Evolutionary conservation across 2,113 vertebrate species (phyloP).

Genomic region (Mobula hypostoma): DNA sequence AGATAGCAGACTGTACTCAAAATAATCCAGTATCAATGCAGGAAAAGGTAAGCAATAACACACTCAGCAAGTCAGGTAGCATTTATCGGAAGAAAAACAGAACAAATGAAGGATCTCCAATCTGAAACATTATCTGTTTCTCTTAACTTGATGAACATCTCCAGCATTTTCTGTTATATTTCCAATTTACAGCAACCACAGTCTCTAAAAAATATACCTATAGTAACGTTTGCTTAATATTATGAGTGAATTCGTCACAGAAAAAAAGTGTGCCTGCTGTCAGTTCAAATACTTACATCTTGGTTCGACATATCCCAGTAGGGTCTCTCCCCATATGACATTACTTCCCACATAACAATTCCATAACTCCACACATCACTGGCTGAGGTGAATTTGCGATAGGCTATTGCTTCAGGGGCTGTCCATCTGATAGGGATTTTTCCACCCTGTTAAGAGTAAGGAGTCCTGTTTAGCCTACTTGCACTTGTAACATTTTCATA

Average conservation of each 20-base stretch:
- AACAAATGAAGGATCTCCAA: no score
- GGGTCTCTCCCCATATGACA: constrained; percentile 92
- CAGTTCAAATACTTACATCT: constrained; percentile 68
- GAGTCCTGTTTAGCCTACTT: constrained; percentile 48
- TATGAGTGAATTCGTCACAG: background rate
- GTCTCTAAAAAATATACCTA: no score
- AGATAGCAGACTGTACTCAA: background rate
- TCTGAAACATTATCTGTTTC: no score
- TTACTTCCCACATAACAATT: constrained; percentile 99
- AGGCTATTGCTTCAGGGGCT: constrained; percentile 90
- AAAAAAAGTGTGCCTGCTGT: background rate
- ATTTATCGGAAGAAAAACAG: no score
- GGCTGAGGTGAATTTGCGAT: constrained; percentile 95
- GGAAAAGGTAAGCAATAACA: background rate
- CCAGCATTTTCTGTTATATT: no score
- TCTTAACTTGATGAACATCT: no score
- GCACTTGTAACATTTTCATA: background rate
- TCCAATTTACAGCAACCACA: no score
- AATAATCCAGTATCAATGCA: background rate
- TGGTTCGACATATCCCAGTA: constrained; percentile 99
- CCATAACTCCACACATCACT: constrained; percentile 97
- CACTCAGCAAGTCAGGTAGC: no score
- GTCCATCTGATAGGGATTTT: constrained; percentile 98
- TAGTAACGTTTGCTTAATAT: background rate
- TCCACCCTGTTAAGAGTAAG: constrained; percentile 72